phyloP scores from a whole-genome alignment of 2,888 invertebrate species.

The Sphecodes monilicornis region DNA sequence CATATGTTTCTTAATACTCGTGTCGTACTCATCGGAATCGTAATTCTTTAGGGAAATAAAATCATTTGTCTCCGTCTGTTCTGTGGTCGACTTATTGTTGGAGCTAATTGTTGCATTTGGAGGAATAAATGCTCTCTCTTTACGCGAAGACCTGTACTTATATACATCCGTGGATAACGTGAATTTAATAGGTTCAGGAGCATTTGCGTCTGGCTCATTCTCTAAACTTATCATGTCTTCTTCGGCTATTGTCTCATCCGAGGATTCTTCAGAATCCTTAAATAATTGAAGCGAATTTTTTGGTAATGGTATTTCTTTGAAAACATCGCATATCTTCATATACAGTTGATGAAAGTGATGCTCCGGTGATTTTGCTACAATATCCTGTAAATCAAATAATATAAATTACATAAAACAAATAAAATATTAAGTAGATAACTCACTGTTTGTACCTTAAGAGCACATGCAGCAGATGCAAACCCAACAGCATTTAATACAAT shows the following conservation, averaged over 20 bases:
- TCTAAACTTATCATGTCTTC: not conserved
- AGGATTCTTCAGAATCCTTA: slow-evolving; percentile 35
- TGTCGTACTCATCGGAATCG: slow-evolving; percentile 29
- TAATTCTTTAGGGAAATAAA: slow-evolving; percentile 76
- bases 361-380: slow-evolving; percentile 53
- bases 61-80: slow-evolving; percentile 54
- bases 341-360: slow-evolving; percentile 73
- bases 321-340: slow-evolving; percentile 65
- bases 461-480: slow-evolving; percentile 77
- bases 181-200: slow-evolving; percentile 12
- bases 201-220: not conserved
- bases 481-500: slow-evolving; percentile 73
- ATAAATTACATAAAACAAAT: not conserved
- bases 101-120: slow-evolving; percentile 44
- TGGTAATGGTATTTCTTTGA: slow-evolving; percentile 40
- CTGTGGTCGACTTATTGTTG: not conserved
- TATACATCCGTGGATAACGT: slow-evolving; percentile 74
- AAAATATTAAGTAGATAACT: slow-evolving; percentile 26
- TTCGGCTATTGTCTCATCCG: slow-evolving; percentile 14
- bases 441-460: slow-evolving; percentile 74
- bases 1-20: slow-evolving; percentile 13
- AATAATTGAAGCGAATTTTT: slow-evolving; percentile 45
- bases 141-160: slow-evolving; percentile 75
- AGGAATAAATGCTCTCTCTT: slow-evolving; percentile 79
- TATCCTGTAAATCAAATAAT: slow-evolving; percentile 65